phyloP scores from a whole-genome alignment of 2,113 vertebrate species.

The Rhombomys opimus region DNA sequence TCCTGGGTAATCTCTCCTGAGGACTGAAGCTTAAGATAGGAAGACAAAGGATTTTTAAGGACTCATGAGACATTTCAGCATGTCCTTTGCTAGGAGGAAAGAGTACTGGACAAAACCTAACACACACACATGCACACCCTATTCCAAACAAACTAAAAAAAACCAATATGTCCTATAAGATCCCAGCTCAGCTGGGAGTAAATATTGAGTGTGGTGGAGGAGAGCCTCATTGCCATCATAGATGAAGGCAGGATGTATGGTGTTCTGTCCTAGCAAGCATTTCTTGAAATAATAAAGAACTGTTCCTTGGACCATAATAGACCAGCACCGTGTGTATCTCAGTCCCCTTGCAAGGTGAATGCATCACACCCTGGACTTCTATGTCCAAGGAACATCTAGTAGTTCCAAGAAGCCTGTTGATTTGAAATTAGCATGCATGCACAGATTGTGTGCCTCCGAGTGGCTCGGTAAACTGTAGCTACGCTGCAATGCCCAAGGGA shows the following conservation, averaged over 20 bases:
- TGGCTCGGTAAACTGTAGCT: not conserved
- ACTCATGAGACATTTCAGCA: not conserved
- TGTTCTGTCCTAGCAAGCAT: not conserved
- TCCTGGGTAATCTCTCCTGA: not conserved
- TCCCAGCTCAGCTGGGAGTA: not conserved
- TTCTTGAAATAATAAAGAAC: not conserved
- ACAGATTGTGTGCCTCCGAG: not conserved
- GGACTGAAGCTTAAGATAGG: not conserved
- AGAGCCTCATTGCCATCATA: fast-evolving
- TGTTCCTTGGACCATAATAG: not conserved
- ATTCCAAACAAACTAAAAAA: not conserved
- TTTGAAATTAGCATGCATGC: slow-evolving; percentile 19
- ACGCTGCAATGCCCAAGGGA: not conserved
- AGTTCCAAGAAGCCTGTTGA: not conserved
- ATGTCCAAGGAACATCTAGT: not conserved
- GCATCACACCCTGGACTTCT: not conserved
- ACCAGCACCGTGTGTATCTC: not conserved
- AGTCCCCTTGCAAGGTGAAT: not conserved
- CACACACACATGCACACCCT: not conserved
- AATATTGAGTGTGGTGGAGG: fast-evolving
- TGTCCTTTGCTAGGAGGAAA: slow-evolving; percentile 20
- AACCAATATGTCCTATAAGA: not conserved
- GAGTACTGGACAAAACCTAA: not conserved
- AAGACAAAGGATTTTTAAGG: not conserved
- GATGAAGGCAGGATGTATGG: not conserved